A percentile compares a stretch with the other conserved stretches of the same genome.
Conservation (phyloP, 2,797 vertebrate species). For the Apodemus agrarius region DNA sequence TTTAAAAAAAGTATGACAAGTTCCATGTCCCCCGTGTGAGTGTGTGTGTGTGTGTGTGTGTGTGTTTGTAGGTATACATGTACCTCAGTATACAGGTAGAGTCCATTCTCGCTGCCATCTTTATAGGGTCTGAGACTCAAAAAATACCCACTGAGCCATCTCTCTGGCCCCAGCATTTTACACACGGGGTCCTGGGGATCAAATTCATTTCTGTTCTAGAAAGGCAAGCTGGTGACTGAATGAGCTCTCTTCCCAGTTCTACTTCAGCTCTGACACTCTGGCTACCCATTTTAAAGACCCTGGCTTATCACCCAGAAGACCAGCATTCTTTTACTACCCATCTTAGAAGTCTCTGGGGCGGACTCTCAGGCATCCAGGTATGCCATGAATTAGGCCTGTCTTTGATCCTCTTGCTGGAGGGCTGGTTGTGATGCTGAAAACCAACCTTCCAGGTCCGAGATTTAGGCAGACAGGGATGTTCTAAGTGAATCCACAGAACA, state of each 20-base stretch:
- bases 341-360: not conserved
- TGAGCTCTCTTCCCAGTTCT: not conserved
- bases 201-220: not conserved
- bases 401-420: not conserved
- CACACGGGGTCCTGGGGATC: not conserved
- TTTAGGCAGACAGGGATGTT: not conserved
- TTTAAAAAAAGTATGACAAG: not conserved
- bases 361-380: not conserved
- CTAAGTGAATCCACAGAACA: not conserved
- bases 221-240: not conserved
- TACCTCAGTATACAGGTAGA: not conserved
- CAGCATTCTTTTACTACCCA: not conserved
- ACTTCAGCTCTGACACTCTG: not conserved
- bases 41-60: not conserved
- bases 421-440: not conserved
- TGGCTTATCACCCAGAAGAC: no score
- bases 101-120: not conserved
- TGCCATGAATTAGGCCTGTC: not conserved
- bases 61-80: not conserved
- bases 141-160: no score
- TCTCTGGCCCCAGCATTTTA: no score
- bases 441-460: fast-evolving
- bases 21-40: not conserved
- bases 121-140: not conserved
- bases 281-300: not conserved